A percentile compares a stretch with the other conserved stretches of the same genome.
Conservation (phyloP, 2,888 invertebrate species). For the Spicauda simplicius region DNA sequence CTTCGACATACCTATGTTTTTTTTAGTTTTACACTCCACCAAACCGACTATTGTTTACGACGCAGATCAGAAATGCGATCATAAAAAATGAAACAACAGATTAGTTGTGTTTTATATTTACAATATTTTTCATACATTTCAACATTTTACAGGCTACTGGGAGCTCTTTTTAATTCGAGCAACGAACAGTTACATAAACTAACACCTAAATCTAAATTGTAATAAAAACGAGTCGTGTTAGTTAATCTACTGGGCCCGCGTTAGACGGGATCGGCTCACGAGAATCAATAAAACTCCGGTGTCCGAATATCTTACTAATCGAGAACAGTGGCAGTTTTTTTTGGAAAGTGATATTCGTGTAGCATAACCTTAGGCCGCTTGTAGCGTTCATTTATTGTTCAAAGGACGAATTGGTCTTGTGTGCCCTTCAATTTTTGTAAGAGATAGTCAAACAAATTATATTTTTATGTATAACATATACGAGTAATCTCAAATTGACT, state of each 20-base stretch:
- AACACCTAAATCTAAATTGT: slow-evolving; percentile 83
- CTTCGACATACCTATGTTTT: neutral
- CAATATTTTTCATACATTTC: slow-evolving; percentile 83
- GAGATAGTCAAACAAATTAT: slow-evolving; percentile 50
- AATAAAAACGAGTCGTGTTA: slow-evolving; percentile 80
- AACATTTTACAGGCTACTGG: slow-evolving; percentile 84
- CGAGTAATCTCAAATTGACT: slow-evolving; percentile 68
- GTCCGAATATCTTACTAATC: slow-evolving; percentile 62
- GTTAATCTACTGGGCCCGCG: slow-evolving; percentile 76
- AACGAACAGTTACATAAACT: slow-evolving; percentile 84
- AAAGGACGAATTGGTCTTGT: slow-evolving; percentile 73
- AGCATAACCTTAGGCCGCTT: slow-evolving; percentile 77
- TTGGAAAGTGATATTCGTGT: slow-evolving; percentile 62
- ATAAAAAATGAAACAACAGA: slow-evolving; percentile 72
- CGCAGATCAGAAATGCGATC: neutral
- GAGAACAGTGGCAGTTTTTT: slow-evolving; percentile 76
- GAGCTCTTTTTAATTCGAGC: slow-evolving; percentile 85
- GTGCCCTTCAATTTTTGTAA: slow-evolving; percentile 59
- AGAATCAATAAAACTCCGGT: slow-evolving; percentile 82
- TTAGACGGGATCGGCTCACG: slow-evolving; percentile 70
- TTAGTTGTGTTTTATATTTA: slow-evolving; percentile 81
- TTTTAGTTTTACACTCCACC: neutral
- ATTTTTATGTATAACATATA: slow-evolving; percentile 49
- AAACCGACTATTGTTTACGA: neutral
- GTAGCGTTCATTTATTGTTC: slow-evolving; percentile 73